Evolutionary conservation across 1,140 invertebrate species (phyloP).

Genomic region (Leptopilina clavipes): DNA sequence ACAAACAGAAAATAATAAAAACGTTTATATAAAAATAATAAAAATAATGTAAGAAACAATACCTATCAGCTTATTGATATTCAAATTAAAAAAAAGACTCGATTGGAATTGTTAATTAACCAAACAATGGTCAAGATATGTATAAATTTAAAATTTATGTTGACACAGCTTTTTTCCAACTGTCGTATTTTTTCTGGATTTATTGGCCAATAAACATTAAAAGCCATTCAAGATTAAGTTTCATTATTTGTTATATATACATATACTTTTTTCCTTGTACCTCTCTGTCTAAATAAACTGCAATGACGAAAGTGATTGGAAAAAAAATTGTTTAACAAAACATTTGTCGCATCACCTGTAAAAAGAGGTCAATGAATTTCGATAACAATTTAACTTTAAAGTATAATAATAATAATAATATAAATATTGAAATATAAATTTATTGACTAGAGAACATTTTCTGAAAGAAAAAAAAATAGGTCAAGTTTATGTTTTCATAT

Average conservation of each 20-base stretch:
- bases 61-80: no score
- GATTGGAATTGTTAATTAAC: not conserved
- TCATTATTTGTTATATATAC: not conserved
- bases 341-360: not conserved
- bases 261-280: not conserved
- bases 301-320: not conserved
- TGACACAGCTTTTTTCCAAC: conserved; percentile 5
- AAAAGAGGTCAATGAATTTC: not conserved
- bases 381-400: not conserved
- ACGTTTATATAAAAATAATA: no score
- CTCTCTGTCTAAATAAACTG: not conserved
- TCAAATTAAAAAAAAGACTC: not conserved
- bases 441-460: not conserved
- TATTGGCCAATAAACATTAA: not conserved
- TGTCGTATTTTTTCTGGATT: not conserved
- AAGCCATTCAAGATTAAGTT: not conserved
- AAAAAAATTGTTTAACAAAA: not conserved
- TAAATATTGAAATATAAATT: not conserved
- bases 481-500: conserved; percentile 24
- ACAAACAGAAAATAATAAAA: no score
- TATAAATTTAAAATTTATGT: not conserved
- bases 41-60: no score
- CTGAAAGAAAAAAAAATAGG: not conserved
- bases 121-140: not conserved
- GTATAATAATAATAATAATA: not conserved